phyloP scores from a whole-genome alignment of 1,140 invertebrate genomes.

The Polyergus mexicanus region DNA sequence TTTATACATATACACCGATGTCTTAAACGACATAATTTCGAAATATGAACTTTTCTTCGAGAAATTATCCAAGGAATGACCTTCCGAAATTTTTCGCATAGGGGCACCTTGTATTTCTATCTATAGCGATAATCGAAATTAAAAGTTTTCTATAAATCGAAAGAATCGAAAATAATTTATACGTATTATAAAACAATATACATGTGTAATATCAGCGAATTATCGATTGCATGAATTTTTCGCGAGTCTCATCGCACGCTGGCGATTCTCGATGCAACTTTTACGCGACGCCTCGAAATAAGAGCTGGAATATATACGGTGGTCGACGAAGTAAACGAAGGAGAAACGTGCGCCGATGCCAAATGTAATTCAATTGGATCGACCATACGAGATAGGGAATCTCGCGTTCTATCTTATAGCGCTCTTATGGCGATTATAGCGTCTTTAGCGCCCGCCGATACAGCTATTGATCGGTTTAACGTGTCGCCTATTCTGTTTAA shows the following conservation, averaged over 20 bases:
- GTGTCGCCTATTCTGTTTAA: slow-evolving; percentile 44
- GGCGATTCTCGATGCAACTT: slow-evolving; percentile 10
- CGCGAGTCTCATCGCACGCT: neutral
- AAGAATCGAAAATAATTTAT: neutral
- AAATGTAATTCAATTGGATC: slow-evolving; percentile 54
- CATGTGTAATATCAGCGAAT: neutral
- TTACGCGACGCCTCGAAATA: slow-evolving; percentile 49
- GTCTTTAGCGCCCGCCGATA: slow-evolving; percentile 32
- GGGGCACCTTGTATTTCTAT: neutral
- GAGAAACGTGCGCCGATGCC: slow-evolving; percentile 12
- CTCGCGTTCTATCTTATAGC: slow-evolving; percentile 38
- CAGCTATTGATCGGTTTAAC: slow-evolving; percentile 38
- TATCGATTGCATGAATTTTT: neutral
- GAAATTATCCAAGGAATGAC: no score
- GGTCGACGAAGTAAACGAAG: slow-evolving; percentile 12
- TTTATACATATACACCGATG: no score
- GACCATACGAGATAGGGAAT: slow-evolving; percentile 34
- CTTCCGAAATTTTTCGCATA: no score
- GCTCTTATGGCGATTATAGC: slow-evolving; percentile 36
- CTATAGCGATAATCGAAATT: neutral
- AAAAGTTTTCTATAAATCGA: neutral
- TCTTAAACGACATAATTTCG: no score
- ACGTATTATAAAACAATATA: neutral
- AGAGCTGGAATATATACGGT: neutral
- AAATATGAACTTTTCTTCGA: no score